Evolutionary conservation across 92 coral and sea anemone species (phyloP).

Genomic region (Palythoa caribaeorum): DNA sequence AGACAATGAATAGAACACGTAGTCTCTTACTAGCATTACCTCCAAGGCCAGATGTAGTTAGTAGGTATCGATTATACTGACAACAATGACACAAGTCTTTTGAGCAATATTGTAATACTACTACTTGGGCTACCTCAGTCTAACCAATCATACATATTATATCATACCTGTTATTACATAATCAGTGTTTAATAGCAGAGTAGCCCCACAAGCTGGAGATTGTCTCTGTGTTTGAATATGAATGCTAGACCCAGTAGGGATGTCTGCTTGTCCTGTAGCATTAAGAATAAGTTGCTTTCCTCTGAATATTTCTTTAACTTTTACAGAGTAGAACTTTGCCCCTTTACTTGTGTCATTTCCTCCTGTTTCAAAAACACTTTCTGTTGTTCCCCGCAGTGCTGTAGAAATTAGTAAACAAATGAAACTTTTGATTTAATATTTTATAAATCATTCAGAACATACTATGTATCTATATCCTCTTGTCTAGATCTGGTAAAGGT

Average conservation of each 20-base stretch:
- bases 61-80: too few relatives aligned
- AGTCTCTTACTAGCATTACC: too few relatives aligned
- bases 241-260: constrained; percentile 9
- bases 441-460: too few relatives aligned
- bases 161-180: constrained; percentile 38
- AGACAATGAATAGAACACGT: too few relatives aligned
- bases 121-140: too few relatives aligned
- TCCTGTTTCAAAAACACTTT: constrained; percentile 23
- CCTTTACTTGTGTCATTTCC: neutral
- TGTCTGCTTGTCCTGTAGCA: constrained; percentile 21
- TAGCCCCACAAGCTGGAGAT: constrained; percentile 10
- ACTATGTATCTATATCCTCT: too few relatives aligned
- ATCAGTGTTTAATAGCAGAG: neutral
- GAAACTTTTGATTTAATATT: neutral
- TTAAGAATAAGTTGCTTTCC: constrained; percentile 22
- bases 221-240: neutral
- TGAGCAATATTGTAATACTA: too few relatives aligned
- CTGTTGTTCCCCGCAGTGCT: constrained; percentile 34
- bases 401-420: neutral
- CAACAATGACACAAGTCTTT: too few relatives aligned
- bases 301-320: constrained; percentile 11
- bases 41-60: too few relatives aligned
- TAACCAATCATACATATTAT: too few relatives aligned
- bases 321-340: constrained; percentile 17
- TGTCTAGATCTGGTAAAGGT: too few relatives aligned